These are phyloP conservation scores for Tipula unca DNA, from an alignment of 2,888 invertebrate genomes.

Conservation along the genomic window DNA sequence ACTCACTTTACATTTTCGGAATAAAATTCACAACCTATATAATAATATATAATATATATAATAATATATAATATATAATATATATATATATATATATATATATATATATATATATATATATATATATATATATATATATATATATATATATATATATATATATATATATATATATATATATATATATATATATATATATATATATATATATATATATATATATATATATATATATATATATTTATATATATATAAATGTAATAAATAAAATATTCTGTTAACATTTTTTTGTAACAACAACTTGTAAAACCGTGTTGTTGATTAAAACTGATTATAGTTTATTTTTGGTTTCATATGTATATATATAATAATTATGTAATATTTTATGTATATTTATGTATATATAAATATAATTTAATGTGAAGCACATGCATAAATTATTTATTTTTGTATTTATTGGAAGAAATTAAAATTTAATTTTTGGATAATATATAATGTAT, in stretches of 20 bases:
- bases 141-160: too few relatives aligned
- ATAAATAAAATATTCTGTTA: constrained; percentile 3
- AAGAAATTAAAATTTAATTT: constrained; percentile 2
- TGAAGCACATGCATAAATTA: constrained; percentile 14
- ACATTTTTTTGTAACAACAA: not conserved
- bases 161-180: too few relatives aligned
- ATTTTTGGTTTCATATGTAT: not conserved
- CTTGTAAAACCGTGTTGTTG: not conserved
- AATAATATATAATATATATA: not conserved
- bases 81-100: too few relatives aligned
- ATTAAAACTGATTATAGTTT: not conserved
- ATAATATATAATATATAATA: too few relatives aligned
- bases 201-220: too few relatives aligned
- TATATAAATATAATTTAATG: not conserved
- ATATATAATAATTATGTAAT: not conserved
- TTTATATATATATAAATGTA: too few relatives aligned
- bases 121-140: too few relatives aligned
- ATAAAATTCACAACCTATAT: not conserved
- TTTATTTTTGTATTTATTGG: not conserved
- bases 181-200: too few relatives aligned
- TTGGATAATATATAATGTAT: not conserved
- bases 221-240: too few relatives aligned
- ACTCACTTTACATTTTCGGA: not conserved
- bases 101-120: too few relatives aligned
- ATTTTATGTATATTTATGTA: not conserved